phyloP scores from a whole-genome alignment of 1,140 invertebrate species.

The Stegodyphus dumicola region DNA sequence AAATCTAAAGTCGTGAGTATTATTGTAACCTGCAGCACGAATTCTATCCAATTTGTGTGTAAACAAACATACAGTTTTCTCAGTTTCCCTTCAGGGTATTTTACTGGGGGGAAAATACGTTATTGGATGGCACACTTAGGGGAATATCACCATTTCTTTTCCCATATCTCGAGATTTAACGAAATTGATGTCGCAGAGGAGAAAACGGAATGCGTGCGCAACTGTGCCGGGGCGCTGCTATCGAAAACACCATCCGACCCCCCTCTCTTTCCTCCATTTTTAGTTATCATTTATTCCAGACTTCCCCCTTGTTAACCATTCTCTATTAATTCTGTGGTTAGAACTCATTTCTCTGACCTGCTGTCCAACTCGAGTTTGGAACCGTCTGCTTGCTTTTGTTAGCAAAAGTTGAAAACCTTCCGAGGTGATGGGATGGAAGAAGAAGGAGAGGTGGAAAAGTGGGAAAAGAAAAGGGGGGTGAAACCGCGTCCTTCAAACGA shows the following conservation, averaged over 20 bases:
- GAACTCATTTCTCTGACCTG: not conserved
- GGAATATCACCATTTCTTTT: no score
- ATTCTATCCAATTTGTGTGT: no score
- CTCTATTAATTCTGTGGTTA: slow-evolving; percentile 22
- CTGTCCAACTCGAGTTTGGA: not conserved
- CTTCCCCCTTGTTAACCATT: slow-evolving; percentile 2
- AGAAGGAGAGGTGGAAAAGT: slow-evolving; percentile 23
- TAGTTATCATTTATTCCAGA: slow-evolving; percentile 2
- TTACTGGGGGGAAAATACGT: no score
- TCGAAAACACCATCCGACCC: slow-evolving; percentile 48
- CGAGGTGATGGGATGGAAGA: slow-evolving; percentile 16
- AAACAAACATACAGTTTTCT: no score
- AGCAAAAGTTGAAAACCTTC: not conserved
- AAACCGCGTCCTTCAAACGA: slow-evolving; percentile 53
- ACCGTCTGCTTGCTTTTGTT: not conserved
- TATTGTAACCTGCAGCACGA: no score
- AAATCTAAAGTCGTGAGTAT: no score
- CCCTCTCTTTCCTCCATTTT: not conserved
- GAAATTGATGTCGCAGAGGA: slow-evolving; percentile 44
- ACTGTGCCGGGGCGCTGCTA: slow-evolving; percentile 36
- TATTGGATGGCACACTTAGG: no score
- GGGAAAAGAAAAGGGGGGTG: slow-evolving; percentile 1
- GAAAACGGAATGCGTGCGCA: slow-evolving; percentile 37
- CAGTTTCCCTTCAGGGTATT: no score
- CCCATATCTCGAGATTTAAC: no score